Base-by-base conservation (phyloP, 2,888 invertebrate genomes). In the Sesamia inferens region DNA sequence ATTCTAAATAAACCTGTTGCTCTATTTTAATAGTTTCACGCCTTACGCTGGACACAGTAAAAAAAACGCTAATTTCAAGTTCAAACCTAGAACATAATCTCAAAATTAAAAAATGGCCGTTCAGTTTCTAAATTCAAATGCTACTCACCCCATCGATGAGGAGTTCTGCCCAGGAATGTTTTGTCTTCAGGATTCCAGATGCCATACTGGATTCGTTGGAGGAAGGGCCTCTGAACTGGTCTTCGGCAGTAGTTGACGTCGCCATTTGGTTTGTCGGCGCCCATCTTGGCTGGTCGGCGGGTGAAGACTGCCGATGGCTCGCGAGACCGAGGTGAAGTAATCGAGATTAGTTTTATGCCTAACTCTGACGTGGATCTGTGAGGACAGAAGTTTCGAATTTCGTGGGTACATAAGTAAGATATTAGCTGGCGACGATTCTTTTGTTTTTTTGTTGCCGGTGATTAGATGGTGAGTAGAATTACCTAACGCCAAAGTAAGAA, bases 101-200 rank as follows among this genome's bases (percentile, higher is more conserved):
- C 11, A 16, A 55, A 61, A 44, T 0, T 42, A 2, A 16, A 58
- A 76, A 59, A 54, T 22, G 31, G 0, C 61, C 42, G 57, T 72
- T 67, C 3, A 8, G 31, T 14, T 78, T 61, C 39, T 0, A 68
- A 55, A 42, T 65, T 65, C 51, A 79, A 79, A 68, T 31, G 1
- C 14, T 0, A 87, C 97, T 97, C 93, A 98, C 98, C 97, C 98
- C 98, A 98, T 92, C 97, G 95, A 78, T 93, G 92, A 24, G 96
- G 94, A 63, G 97, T 97, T 68, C 97, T 95, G 5, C 97, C 97
- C 77, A 97, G 90, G 76, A 97, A 96, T 31, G 97, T 97, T 59
- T 97, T 96, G 51, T 97, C 96, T 68, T 96, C 95, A 0, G 97
- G 93, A 85, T 98, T 97, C 88, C 97, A 97, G 83, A 98, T 97